A percentile compares a stretch with the other conserved stretches of the same genome.
Evolutionary conservation across 2,888 invertebrate genomes (phyloP).

Genomic region (Mystacides longicornis): DNA sequence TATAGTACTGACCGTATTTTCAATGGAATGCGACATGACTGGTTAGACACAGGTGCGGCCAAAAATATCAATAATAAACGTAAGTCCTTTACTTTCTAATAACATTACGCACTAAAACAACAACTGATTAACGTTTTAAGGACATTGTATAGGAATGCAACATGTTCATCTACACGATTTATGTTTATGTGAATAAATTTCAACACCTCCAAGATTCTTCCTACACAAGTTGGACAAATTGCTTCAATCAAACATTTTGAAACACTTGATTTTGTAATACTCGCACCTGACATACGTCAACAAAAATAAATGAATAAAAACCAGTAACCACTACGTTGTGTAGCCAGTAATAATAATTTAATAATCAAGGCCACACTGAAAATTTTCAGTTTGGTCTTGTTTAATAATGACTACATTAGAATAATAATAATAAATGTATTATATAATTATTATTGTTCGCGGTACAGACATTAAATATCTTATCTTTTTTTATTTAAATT

Average conservation of each 20-base stretch:
- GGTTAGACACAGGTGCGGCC: slow-evolving; percentile 10
- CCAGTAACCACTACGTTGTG: no score
- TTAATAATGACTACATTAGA: no score
- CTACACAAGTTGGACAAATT: background rate
- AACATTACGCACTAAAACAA: background rate
- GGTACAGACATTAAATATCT: no score
- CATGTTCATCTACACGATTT: background rate
- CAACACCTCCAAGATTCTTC: background rate
- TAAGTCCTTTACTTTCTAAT: slow-evolving; percentile 21
- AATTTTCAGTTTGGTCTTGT: no score
- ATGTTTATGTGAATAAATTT: background rate
- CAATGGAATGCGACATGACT: slow-evolving; percentile 50
- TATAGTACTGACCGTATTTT: slow-evolving; percentile 55
- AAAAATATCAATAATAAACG: no score
- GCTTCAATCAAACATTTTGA: background rate
- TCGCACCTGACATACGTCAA: slow-evolving; percentile 5
- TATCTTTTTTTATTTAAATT: no score
- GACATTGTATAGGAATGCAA: background rate
- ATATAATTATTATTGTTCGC: no score
- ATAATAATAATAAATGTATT: no score
- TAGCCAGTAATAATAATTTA: no score
- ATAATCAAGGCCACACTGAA: no score
- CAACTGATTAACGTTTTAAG: background rate
- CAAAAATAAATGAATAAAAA: background rate
- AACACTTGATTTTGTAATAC: background rate